Evolutionary conservation across 2,113 vertebrate species (phyloP).

Genomic region (Lasiurus cinereus): DNA sequence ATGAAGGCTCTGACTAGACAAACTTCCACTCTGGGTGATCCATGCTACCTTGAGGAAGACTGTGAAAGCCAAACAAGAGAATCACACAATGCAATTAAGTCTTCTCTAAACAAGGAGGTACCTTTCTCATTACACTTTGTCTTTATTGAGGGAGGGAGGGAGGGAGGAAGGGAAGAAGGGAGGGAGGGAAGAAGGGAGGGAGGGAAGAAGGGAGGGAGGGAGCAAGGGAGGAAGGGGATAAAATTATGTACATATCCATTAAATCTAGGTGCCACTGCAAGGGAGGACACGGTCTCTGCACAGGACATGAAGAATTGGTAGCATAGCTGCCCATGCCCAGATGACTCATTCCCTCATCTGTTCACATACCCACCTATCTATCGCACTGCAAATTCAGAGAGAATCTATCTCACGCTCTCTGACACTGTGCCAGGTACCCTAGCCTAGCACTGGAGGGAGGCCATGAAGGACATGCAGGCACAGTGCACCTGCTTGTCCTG

Average conservation of each 20-base stretch:
- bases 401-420: neutral
- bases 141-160: neutral
- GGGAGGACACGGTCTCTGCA: neutral
- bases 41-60: neutral
- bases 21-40: neutral
- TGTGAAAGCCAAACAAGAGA: slow-evolving; percentile 59
- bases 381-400: neutral
- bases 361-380: neutral
- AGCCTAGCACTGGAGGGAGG: neutral
- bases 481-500: neutral
- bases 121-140: neutral
- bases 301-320: neutral
- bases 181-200: neutral
- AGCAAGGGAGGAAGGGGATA: neutral
- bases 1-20: neutral
- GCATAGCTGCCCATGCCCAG: fast-evolving
- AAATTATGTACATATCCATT: neutral
- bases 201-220: neutral
- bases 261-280: neutral
- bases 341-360: neutral
- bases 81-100: neutral
- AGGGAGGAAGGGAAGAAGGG: too few relatives aligned
- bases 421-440: neutral
- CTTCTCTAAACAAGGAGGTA: neutral
- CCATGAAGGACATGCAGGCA: neutral